Conservation (phyloP, 1,140 invertebrate species). For the Cydia splendana region DNA sequence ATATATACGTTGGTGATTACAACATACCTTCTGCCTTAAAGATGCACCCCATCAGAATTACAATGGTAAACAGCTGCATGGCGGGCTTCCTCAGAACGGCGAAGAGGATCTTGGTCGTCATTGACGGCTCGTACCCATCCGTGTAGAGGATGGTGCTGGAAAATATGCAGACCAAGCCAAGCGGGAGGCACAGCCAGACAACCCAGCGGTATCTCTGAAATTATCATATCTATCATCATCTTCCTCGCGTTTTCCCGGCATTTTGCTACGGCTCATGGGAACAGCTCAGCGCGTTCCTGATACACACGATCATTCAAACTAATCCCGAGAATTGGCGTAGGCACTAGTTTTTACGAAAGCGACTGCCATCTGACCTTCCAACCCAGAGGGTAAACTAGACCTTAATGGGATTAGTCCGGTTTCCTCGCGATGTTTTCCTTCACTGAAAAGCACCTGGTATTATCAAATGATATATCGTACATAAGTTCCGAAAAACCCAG, state of each 20-base stretch:
- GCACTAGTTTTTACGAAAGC: no score
- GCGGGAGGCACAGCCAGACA: slow-evolving; percentile 53
- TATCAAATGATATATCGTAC: no score
- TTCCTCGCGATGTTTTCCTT: no score
- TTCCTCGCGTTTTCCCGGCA: no score
- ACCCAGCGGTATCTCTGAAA: slow-evolving; percentile 56
- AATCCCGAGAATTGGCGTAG: no score
- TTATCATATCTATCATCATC: neutral
- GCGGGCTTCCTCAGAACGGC: slow-evolving; percentile 58
- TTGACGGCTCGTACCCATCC: slow-evolving; percentile 42
- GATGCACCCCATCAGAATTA: slow-evolving; percentile 50
- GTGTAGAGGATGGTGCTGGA: slow-evolving; percentile 59
- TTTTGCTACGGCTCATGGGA: no score
- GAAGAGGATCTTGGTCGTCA: slow-evolving; percentile 48
- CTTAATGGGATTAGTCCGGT: no score
- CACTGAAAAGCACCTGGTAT: neutral
- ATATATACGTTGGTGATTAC: neutral
- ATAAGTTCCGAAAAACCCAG: no score
- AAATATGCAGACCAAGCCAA: slow-evolving; percentile 55
- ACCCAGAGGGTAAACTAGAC: no score
- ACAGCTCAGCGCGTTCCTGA: no score
- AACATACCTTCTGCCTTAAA: slow-evolving; percentile 60
- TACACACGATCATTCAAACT: no score
- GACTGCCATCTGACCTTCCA: no score
- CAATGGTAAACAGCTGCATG: slow-evolving; percentile 51